phyloP scores from a whole-genome alignment of 1,140 invertebrate species.

The Cataglyphis hispanica region DNA sequence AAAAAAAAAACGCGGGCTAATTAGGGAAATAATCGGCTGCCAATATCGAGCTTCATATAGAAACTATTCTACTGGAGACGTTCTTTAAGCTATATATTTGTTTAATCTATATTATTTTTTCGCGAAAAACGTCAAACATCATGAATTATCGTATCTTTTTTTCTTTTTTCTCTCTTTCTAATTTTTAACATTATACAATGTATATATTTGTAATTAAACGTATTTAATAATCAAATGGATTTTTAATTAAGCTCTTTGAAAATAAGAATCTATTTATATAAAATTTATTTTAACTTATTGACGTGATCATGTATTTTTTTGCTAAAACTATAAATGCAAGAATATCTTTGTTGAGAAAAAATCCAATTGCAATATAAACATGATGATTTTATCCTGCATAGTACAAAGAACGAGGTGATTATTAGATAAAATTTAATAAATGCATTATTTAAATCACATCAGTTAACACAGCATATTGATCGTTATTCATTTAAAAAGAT shows the following conservation, averaged over 20 bases:
- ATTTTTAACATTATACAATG: not conserved
- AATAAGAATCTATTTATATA: not conserved
- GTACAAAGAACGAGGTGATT: conserved; percentile 7
- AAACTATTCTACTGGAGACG: not conserved
- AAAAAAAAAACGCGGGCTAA: conserved; percentile 63
- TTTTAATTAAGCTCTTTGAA: not conserved
- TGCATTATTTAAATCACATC: conserved; percentile 22
- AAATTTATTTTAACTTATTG: not conserved
- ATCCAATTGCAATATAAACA: not conserved
- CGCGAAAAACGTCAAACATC: not conserved
- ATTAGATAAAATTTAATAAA: conserved; percentile 38
- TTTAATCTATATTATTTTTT: not conserved
- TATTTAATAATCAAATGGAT: not conserved
- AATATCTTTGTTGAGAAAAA: not conserved
- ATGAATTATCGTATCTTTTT: not conserved
- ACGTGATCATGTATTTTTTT: not conserved
- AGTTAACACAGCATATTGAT: not conserved
- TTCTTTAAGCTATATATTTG: not conserved
- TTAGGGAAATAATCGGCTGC: conserved; percentile 49
- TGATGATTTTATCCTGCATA: not conserved
- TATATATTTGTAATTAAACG: not conserved
- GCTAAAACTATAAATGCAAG: conserved; percentile 1
- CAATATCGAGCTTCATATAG: not conserved
- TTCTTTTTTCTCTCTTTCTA: not conserved
- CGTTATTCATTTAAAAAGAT: conserved; percentile 16